Percentiles rank a stretch among this genome's conserved stretches.
Conservation (phyloP, 23 tunicate genomes). For the Styela plicata region DNA sequence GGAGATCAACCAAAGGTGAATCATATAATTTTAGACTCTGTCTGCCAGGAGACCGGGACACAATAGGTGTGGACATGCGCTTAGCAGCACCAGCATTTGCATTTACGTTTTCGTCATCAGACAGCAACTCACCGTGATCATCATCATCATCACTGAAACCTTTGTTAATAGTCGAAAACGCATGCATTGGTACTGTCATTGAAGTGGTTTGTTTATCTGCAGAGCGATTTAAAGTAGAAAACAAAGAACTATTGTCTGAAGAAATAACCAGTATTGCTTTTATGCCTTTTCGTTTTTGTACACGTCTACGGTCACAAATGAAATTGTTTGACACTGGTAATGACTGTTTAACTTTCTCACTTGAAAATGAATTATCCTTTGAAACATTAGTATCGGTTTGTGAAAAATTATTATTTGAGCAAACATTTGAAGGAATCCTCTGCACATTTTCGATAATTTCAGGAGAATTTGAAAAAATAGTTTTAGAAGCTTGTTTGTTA, state of each 20-base stretch:
- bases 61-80: constrained; percentile 1
- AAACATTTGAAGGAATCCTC: too few species aligned
- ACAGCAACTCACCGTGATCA: not conserved
- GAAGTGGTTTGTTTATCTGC: not conserved
- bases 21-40: not conserved
- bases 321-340: not conserved
- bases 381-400: too few species aligned
- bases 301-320: not conserved
- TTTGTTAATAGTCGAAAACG: constrained; percentile 10
- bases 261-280: not conserved
- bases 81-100: not conserved
- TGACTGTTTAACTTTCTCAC: too few species aligned
- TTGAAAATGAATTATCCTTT: too few species aligned
- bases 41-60: not conserved
- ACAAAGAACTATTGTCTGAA: not conserved
- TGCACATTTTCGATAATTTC: too few species aligned
- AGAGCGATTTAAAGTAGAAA: constrained; percentile 1
- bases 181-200: not conserved
- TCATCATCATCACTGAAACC: not conserved
- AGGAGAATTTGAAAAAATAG: too few species aligned
- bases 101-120: constrained; percentile 10
- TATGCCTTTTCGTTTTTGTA: not conserved
- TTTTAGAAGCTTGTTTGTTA: not conserved
- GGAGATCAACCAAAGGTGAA: not conserved
- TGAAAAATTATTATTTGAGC: too few species aligned